Conservation (phyloP, 2,888 invertebrate genomes). For the Gibbula magus region DNA sequence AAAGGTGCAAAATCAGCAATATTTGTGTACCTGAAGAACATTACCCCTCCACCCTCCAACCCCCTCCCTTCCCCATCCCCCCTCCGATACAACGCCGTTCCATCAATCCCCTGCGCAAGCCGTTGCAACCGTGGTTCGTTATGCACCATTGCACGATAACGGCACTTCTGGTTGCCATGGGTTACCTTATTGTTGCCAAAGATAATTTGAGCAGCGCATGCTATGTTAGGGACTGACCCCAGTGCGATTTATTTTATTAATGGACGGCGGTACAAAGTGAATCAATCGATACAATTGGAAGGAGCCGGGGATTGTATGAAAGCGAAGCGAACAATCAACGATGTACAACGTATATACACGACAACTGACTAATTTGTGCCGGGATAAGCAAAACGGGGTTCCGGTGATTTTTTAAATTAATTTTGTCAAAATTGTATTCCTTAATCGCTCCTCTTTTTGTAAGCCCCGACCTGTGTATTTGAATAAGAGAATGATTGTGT, state of each 20-base stretch:
- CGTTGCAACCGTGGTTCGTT: not conserved
- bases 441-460: no score
- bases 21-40: not conserved
- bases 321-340: no score
- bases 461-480: no score
- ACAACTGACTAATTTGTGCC: no score
- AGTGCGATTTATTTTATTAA: constrained; percentile 11
- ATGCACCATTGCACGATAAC: not conserved
- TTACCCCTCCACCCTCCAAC: not conserved
- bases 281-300: not conserved
- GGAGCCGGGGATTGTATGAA: no score
- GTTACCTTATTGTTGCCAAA: not conserved
- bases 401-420: no score
- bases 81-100: not conserved
- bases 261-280: not conserved
- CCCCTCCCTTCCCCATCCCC: not conserved
- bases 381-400: no score
- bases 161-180: not conserved
- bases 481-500: no score
- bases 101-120: not conserved
- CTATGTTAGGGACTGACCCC: constrained; percentile 8
- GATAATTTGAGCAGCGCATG: constrained; percentile 7
- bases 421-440: no score
- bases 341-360: no score
- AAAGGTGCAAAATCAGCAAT: not conserved